Base-by-base conservation (phyloP, 2,113 vertebrate species). In the Actenoides hombroni region DNA sequence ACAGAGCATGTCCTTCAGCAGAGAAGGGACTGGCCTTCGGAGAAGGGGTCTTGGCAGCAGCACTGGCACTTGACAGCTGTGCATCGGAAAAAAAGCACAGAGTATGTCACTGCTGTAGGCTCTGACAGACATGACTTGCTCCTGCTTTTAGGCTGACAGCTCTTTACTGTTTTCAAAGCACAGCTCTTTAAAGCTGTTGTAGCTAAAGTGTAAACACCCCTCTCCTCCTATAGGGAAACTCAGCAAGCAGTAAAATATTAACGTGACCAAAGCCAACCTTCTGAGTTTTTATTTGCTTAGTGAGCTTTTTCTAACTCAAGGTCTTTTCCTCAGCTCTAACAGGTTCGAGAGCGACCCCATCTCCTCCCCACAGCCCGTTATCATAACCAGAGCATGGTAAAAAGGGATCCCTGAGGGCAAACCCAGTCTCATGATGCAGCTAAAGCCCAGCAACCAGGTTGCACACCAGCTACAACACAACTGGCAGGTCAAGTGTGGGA, bases 211-310 rank as follows among this genome's bases (percentile, higher is more conserved):
- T 92, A 96, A 98, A 95, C 81, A 85, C 95, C 91, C 78, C 35
- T 83, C 80, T 39, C 65, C 53, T 61, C 57, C 76, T 71, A 59
- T 1, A 28, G 21, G 48, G 64, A 91, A 95, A 93, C 86, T 74
- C 88, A 25, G 76, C 92, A 78, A 91, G 31, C 26, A 96, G 98
- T 98, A 92, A 97, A 98, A 98, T 71, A 98, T 98, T 99, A 98
- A 98, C 97, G 0, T 4, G 18, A 67, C 59, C 80, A 92, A 94
- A 86, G 48, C 15, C 56, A 94, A 95, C 88, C 87, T 97, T 93
- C 78, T 80, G 46, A 60, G 74, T 83, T 65, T 91, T 77, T 97
- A 21, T 94, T 89, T 96, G 96, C 86, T 97, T 74, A 94, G 73
- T 44, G 85, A 96, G 73, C 76, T 88, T 88, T 84, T 94, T 74